Conservation (phyloP, 2,888 invertebrate genomes). For the Hermaeophaga mercurialis region DNA sequence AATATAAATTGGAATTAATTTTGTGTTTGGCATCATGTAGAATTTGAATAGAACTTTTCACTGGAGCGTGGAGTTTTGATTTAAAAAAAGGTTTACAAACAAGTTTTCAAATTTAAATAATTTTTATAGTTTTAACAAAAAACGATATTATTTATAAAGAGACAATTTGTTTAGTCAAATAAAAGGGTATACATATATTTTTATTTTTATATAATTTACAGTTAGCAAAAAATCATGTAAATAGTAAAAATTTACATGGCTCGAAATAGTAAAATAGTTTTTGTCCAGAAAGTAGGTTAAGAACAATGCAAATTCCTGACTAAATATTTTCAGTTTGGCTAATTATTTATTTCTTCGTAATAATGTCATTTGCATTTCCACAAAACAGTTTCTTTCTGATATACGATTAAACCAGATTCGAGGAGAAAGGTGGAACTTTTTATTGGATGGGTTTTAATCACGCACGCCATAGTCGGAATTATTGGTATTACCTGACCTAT, state of each 20-base stretch:
- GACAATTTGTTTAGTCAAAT: no score
- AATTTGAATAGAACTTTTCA: no score
- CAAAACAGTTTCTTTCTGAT: background rate
- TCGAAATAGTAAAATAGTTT: no score
- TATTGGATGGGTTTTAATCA: conserved; percentile 8
- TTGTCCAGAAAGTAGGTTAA: background rate
- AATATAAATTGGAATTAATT: conserved; percentile 15
- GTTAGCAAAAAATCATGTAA: no score
- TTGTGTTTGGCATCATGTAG: conserved; percentile 1
- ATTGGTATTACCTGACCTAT: background rate
- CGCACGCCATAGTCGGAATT: conserved; percentile 4
- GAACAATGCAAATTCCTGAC: background rate
- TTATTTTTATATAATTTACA: no score
- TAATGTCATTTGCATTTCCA: background rate
- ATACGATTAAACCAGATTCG: background rate
- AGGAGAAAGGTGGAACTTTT: background rate
- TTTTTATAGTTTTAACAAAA: no score
- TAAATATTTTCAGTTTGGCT: background rate
- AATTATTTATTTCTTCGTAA: background rate
- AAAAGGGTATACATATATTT: no score
- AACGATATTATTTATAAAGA: no score
- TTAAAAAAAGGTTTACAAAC: no score
- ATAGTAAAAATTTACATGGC: no score
- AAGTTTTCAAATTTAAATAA: no score
- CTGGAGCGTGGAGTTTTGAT: no score